Base-by-base conservation (phyloP, 2,113 vertebrate species). In the Oryzias javanicus region DNA sequence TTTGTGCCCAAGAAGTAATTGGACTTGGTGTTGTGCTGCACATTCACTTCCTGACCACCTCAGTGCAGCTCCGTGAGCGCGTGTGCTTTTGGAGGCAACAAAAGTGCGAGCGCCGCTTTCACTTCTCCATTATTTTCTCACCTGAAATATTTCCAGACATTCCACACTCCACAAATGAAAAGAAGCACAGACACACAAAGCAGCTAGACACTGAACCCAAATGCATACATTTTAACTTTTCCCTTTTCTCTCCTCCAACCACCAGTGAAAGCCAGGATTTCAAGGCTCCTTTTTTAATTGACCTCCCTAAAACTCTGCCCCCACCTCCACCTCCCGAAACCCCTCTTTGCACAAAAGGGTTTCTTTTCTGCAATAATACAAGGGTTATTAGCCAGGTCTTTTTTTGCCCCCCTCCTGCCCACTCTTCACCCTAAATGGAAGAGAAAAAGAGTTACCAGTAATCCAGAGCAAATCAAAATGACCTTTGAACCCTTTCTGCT, bases 401-500 rank as follows among this genome's bases (percentile, higher is more conserved):
- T 88, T n/a, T 83, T 74, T 84, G 89, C 84, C 59, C 79, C 90
- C 79, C 70, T 83, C 76, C 75, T 80, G 27, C 35, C 35, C 35
- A 35, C 35, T 12, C 35, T 35, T 35, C 35, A 35, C 35, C 72
- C 80, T 86, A 79, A 73, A 75, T 83, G 76, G 89, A 79, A 89
- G 88, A 87, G 93, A 35, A 94, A 87, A 91, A 89, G 93, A 94
- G 93, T 92, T 90, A 91, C 93, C 91, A 91, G 92, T 93, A 93
- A 93, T 94, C 92, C 91, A 92, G 91, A 93, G 93, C 91, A 94
- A 94, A 95, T 94, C 94, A 94, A 93, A 92, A 91, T 94, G 93
- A 96, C 93, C 94, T 95, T 92, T 94, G 93, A 95, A 94, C 92
- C 92, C 93, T 95, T 95, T 94, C 89, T 95, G 93, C 93, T 95